Conservation (phyloP, 2,888 invertebrate genomes). For the Leucozona laternaria region DNA sequence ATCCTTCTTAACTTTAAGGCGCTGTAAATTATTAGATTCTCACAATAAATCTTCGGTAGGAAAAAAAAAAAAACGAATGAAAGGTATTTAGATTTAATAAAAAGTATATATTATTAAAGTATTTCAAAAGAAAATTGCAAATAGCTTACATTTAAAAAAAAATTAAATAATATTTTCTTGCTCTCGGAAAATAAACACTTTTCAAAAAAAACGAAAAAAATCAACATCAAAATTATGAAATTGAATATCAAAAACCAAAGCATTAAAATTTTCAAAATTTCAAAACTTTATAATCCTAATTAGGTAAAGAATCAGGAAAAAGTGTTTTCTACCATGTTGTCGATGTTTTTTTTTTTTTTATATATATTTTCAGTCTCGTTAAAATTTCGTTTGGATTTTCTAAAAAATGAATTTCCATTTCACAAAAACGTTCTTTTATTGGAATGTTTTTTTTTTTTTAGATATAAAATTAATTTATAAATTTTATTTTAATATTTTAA, state of each 20-base stretch:
- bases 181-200: conserved; percentile 62
- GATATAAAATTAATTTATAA: background rate
- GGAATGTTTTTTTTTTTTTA: background rate
- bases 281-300: conserved; percentile 35
- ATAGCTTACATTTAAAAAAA: conserved; percentile 40
- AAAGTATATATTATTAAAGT: conserved; percentile 12
- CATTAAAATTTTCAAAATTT: conserved; percentile 12
- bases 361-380: conserved; percentile 16
- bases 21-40: conserved; percentile 70
- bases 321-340: conserved; percentile 63
- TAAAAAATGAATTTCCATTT: conserved; percentile 58
- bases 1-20: conserved; percentile 54
- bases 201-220: conserved; percentile 5
- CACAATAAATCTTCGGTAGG: conserved; percentile 69
- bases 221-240: conserved; percentile 25
- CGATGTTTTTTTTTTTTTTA: conserved; percentile 43
- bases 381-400: conserved; percentile 10
- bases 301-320: conserved; percentile 40
- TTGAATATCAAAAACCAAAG: background rate
- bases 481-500: background rate
- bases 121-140: conserved; percentile 17
- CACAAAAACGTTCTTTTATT: conserved; percentile 23
- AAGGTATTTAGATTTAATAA: conserved; percentile 47
- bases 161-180: conserved; percentile 35
- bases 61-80: conserved; percentile 27